A percentile compares a stretch with the other conserved stretches of the same genome.
phyloP scores from a whole-genome alignment of 2,888 invertebrate genomes.

The Drosophila antonietae region DNA sequence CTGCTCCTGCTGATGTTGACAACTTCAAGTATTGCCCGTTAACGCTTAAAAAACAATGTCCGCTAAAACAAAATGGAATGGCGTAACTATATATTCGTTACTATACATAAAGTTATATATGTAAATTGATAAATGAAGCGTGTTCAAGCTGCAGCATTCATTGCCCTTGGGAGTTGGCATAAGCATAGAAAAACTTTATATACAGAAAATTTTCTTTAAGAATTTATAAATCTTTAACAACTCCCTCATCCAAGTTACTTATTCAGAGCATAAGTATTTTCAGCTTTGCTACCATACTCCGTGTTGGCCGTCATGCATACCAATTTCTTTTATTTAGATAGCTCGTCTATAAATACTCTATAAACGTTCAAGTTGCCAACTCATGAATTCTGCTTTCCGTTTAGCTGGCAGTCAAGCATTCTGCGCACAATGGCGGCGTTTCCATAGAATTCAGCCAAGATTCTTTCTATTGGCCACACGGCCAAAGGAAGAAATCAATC shows the following conservation, averaged over 20 bases:
- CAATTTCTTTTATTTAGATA: conserved; percentile 34
- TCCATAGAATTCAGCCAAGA: conserved; percentile 13
- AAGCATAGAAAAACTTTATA: neutral
- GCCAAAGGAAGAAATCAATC: conserved; percentile 62
- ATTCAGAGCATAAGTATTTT: neutral
- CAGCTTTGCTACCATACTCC: neutral
- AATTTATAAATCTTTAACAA: neutral
- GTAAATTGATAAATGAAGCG: conserved; percentile 24
- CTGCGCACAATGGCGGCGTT: neutral
- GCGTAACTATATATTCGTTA: neutral
- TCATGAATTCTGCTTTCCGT: conserved; percentile 15
- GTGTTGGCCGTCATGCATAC: conserved; percentile 38
- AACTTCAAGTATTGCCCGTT: conserved; percentile 36
- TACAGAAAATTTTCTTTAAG: neutral
- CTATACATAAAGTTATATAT: conserved; percentile 1
- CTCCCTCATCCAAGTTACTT: neutral
- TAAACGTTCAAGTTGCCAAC: conserved; percentile 24
- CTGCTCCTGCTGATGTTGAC: conserved; percentile 28
- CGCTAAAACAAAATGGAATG: conserved; percentile 24
- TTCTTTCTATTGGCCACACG: conserved; percentile 21
- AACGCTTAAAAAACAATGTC: conserved; percentile 63
- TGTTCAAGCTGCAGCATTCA: neutral
- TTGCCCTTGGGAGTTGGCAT: too few relatives aligned
- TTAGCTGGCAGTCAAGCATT: conserved; percentile 4
- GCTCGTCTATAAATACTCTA: conserved; percentile 33